Conservation (phyloP, 2,888 invertebrate species). For the Hirtodrosophila alboralis region DNA sequence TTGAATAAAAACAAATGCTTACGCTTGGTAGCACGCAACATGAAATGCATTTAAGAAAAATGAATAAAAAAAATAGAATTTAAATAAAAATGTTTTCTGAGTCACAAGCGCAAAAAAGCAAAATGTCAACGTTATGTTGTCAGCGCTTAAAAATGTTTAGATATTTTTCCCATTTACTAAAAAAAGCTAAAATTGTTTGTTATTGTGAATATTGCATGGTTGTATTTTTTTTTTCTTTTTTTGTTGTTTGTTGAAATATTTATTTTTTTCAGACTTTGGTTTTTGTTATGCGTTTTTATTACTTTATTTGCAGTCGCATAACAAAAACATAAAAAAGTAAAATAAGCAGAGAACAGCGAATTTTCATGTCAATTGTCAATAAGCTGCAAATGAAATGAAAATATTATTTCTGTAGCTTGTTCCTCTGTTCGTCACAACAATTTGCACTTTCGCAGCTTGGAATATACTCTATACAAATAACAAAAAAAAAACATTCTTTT, state of each 20-base stretch:
- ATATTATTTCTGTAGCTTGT: constrained; percentile 63
- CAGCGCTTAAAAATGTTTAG: constrained; percentile 46
- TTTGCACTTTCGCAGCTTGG: constrained; percentile 53
- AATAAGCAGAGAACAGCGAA: constrained; percentile 37
- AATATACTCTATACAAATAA: constrained; percentile 26
- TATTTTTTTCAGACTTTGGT: constrained; percentile 23
- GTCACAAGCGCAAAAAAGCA: constrained; percentile 8
- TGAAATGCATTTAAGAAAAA: constrained; percentile 32
- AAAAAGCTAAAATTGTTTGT: constrained; percentile 26
- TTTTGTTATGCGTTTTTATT: constrained; percentile 56
- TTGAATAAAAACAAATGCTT: constrained; percentile 9
- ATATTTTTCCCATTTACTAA: constrained; percentile 33
- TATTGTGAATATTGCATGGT: constrained; percentile 20
- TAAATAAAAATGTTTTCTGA: no score
- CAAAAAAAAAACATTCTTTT: no score
- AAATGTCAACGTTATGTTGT: constrained; percentile 60
- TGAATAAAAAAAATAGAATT: no score
- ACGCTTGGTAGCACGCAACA: constrained; percentile 44
- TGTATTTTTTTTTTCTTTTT: no score
- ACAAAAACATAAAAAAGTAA: constrained; percentile 70
- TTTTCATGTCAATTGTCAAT: constrained; percentile 82
- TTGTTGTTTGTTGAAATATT: constrained; percentile 30
- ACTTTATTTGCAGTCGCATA: constrained; percentile 73
- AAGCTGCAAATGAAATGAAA: constrained; percentile 81
- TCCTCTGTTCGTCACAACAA: constrained; percentile 47